Base-by-base conservation (phyloP, 2,888 invertebrate genomes). In the Agonopterix alstromeriana region DNA sequence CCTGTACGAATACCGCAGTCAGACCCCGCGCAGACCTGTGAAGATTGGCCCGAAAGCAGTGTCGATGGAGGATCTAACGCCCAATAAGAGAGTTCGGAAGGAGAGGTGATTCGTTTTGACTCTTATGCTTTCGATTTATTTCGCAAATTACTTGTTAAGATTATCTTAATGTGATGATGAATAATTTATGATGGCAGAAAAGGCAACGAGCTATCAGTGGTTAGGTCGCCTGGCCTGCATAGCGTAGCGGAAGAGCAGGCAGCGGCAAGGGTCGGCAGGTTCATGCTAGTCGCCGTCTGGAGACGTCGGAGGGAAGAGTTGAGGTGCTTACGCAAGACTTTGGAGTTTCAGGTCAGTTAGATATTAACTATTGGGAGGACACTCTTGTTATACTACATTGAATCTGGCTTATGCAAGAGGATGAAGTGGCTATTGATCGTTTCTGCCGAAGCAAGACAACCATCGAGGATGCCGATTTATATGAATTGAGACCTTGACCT, bases 231-330 rank as follows among this genome's bases (percentile, higher is more conserved):
- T 0, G 67, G 62, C 0, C 50, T 67, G 0, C 60, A 56, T 35
- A 64, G 61, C 7, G 59, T 58, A 2, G 69, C 63, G 8, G 77
- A 78, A 52, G 61, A 72, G 55, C 61, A 67, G 55, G 90, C 91
- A 0, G 90, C 88, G 0, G 75, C 72, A 9, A 67, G 76, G 45
- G 74, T 91, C 41, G 85, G 81, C 14, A 75, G 77, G 48, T 80
- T 87, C 57, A 78, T 91, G 72, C 61, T 90, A 59, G 55, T 90
- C 45, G 81, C 84, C 41, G 89, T 90, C 0, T 91, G 91, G 91
- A 71, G 91, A 35, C 74, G 80, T 2, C 81, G 90, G 27, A 77
- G 90, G 35, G 77, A 81, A 42, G 91, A 91, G 51, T 72, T 89
- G 40, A 68, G 72, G 1, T 82, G 85, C 42, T 68, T 91, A 9